These are phyloP conservation scores for Montipora efflorescens DNA, from an alignment of 64 coral and sea anemone genomes.

Conservation along the genomic window DNA sequence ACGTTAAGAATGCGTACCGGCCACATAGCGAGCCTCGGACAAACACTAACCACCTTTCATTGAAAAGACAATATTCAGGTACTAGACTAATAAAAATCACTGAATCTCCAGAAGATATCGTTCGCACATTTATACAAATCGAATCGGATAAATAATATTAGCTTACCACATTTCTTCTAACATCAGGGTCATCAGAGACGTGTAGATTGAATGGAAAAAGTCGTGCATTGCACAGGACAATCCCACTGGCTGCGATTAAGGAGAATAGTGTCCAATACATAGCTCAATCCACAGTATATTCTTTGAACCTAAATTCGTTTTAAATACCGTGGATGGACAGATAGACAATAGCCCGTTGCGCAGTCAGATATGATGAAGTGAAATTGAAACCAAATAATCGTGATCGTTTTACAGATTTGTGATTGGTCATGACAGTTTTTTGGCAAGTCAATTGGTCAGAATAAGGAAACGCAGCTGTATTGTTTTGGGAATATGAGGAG, in stretches of 20 bases:
- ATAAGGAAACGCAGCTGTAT: too few relatives aligned
- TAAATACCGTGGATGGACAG: background rate
- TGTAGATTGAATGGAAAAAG: constrained; percentile 12
- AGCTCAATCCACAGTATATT: background rate
- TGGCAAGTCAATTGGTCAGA: too few relatives aligned
- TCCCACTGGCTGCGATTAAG: background rate
- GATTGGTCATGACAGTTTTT: too few relatives aligned
- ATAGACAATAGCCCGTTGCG: background rate
- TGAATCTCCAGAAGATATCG: background rate
- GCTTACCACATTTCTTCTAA: constrained; percentile 30
- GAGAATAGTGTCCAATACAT: background rate
- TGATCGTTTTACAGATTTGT: too few relatives aligned
- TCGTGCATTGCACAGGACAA: background rate
- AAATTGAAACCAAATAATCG: too few relatives aligned
- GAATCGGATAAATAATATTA: background rate
- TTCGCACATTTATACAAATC: background rate
- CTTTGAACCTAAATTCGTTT: background rate
- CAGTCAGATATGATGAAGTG: too few relatives aligned
- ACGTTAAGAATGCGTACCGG: too few relatives aligned
- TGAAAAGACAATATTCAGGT: too few relatives aligned
- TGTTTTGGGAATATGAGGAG: too few relatives aligned
- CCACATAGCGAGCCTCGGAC: too few relatives aligned
- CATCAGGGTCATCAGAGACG: background rate
- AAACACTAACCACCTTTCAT: too few relatives aligned
- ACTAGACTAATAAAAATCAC: background rate